These are phyloP conservation scores for Pardalotus punctatus DNA, from an alignment of 2,113 vertebrate genomes.

Conservation along the genomic window DNA sequence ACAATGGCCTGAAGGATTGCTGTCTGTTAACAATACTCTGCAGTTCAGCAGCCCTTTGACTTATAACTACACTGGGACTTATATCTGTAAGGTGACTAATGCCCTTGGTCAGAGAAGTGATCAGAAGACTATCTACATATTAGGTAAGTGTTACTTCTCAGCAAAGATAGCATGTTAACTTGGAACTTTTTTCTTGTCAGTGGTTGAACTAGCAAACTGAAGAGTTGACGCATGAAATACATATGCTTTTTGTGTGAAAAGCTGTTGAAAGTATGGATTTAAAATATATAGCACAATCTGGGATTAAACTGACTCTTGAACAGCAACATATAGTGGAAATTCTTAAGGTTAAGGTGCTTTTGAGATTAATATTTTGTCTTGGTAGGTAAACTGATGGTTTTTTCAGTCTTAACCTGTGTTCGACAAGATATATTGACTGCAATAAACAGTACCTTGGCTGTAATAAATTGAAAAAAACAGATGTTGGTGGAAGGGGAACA, in stretches of 20 bases:
- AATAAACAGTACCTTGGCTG: not conserved
- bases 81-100: slow-evolving; percentile 89
- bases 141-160: slow-evolving; percentile 78
- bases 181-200: not conserved
- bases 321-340: not conserved
- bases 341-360: not conserved
- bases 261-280: not conserved
- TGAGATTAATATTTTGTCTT: not conserved
- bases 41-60: slow-evolving; percentile 86
- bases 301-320: not conserved
- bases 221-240: not conserved
- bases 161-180: not conserved
- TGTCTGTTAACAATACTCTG: slow-evolving; percentile 84
- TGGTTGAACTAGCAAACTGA: not conserved
- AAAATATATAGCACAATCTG: not conserved
- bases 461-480: not conserved
- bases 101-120: slow-evolving; percentile 84
- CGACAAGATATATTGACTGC: not conserved
- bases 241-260: not conserved
- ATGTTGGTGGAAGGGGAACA: not conserved
- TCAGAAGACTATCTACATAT: slow-evolving; percentile 86
- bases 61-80: slow-evolving; percentile 90
- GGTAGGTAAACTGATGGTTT: not conserved
- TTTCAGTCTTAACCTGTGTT: not conserved
- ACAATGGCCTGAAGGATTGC: slow-evolving; percentile 85